Evolutionary conservation across 2,113 vertebrate species (phyloP), one percentile per base, ranked within the genome.

Genomic region (Podilymbus podiceps): DNA sequence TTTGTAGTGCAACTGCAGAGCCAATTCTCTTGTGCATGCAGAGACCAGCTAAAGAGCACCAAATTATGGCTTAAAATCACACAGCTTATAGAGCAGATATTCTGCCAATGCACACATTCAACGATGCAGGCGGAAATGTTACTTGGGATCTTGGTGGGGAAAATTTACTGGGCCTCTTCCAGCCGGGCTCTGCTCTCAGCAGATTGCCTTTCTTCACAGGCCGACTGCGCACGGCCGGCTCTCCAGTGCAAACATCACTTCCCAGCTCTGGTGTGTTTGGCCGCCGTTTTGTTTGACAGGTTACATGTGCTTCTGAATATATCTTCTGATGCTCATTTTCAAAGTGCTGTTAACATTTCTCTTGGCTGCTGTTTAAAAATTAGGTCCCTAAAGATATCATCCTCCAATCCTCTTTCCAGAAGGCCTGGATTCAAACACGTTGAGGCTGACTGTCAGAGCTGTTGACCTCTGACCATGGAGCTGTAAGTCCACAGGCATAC

Each of bases 251-350:
- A 96, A 96, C 50, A 90, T 38, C n/a, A 12, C 94, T 88, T 90
- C 58, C 81, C 59, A 85, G 85, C 66, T 79, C 75, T 94, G 62
- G 84, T 79, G 85, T 68, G 27, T 73, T 90, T 94, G 93, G 90
- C 95, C 74, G 93, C 78, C 69, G 90, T 42, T 90, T 96, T 97
- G 90, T 96, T 96, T 96, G 94, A 97, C 95, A 95, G 87, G 89
- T 93, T 94, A 88, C 46, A 93, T 93, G 90, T 85, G 95, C 91
- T 96, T 94, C 95, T 96, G 95, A 96, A 93, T 91, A 46, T 64
- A 82, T 92, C 89, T 96, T 94, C 91, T 89, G 94, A 95, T 91
- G 88, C 71, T 96, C 91, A 47, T 90, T 96, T 94, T 93, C 81
- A 85, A 77, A 95, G 58, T 15, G 50, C 63, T 87, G 50, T 42